Base-by-base conservation (phyloP, 1,140 invertebrate genomes). In the Vollenhovia emeryi region DNA sequence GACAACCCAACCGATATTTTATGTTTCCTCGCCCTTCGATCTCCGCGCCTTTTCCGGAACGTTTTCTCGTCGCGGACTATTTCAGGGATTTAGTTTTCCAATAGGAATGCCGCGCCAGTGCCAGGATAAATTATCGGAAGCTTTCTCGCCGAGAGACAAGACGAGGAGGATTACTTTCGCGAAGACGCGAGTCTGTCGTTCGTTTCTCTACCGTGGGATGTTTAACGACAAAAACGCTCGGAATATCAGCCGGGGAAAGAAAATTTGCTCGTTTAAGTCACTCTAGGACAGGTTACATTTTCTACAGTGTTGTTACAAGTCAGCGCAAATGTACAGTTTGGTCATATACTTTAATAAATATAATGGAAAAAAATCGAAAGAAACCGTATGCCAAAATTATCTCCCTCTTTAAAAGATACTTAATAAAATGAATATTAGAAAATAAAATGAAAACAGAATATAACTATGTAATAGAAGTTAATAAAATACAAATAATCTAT, bases 41-140 rank as follows among this genome's bases (percentile, higher is more conserved):
- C 52, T 27, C 50, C 69, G 66, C 66, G 69, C 50, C 78, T 82
- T 82, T 82, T 33, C 66, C 36, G 50, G n/a, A 82, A 71, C 78
- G 52, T 82, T 82, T 55, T 57, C 78, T 82, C 66, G 64, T 71
- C 78, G 66, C 36, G 24, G 78, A 73, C 66, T 82, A 82, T 82
- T 82, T 57, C 66, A 73, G 50, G 78, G 78, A 82, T 82, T 82
- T 82, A 82, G 78, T 82, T 82, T 82, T 82, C 78, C 78, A 82
- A 82, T 82, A 82, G 78, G 78, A 82, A 73, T 82, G 50, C 66
- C 13, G 50, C 50, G 27, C 40, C 66, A 73, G 13, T 73, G 66
- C 24, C 66, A 73, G 52, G 78, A 73, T 73, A 82, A 82, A 82
- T 82, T 82, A 82, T 82, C 78, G 78, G 64, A 71, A 82, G 66